Percentiles rank a stretch among this genome's conserved stretches.
Evolutionary conservation across 2,888 invertebrate species (phyloP).

Genomic region (Sinopyrophorus schimmeli): DNA sequence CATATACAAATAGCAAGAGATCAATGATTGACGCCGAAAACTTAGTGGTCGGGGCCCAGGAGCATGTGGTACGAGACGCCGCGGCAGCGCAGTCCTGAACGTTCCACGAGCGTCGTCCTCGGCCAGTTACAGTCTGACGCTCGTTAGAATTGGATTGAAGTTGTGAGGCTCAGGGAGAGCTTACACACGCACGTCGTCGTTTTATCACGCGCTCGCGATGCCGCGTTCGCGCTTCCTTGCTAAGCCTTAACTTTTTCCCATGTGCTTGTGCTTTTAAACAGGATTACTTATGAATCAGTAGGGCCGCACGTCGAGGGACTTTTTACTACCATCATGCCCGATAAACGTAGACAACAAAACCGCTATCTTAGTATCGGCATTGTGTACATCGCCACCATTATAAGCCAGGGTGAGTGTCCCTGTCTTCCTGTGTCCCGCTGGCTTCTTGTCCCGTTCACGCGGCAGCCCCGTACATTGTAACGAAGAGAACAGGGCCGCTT

Average conservation of each 20-base stretch:
- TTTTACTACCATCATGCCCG: slow-evolving; percentile 33
- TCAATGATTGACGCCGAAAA: slow-evolving; percentile 49
- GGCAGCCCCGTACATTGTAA: slow-evolving; percentile 45
- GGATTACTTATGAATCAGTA: slow-evolving; percentile 29
- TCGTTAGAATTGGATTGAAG: slow-evolving; percentile 38
- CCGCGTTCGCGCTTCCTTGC: slow-evolving; percentile 25
- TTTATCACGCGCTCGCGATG: slow-evolving; percentile 34
- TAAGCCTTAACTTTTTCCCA: slow-evolving; percentile 16
- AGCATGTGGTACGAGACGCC: slow-evolving; percentile 45
- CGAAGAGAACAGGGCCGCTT: slow-evolving; percentile 45
- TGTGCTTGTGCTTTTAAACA: slow-evolving; percentile 20
- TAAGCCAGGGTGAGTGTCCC: slow-evolving; percentile 64
- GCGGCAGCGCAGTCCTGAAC: slow-evolving; percentile 48
- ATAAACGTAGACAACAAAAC: slow-evolving; percentile 49
- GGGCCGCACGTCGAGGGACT: slow-evolving; percentile 5
- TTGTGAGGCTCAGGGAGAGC: slow-evolving; percentile 22
- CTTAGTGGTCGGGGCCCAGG: slow-evolving; percentile 41
- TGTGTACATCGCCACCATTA: slow-evolving; percentile 64
- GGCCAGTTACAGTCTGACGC: slow-evolving; percentile 50
- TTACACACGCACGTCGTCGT: slow-evolving; percentile 27
- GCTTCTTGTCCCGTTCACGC: slow-evolving; percentile 24
- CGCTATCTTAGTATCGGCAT: slow-evolving; percentile 61
- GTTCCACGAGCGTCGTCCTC: slow-evolving; percentile 41
- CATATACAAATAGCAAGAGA: slow-evolving; percentile 48
- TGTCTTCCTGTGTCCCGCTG: too few species aligned